Conservation (phyloP, 2,888 invertebrate genomes). For the Drosophila borborema region DNA sequence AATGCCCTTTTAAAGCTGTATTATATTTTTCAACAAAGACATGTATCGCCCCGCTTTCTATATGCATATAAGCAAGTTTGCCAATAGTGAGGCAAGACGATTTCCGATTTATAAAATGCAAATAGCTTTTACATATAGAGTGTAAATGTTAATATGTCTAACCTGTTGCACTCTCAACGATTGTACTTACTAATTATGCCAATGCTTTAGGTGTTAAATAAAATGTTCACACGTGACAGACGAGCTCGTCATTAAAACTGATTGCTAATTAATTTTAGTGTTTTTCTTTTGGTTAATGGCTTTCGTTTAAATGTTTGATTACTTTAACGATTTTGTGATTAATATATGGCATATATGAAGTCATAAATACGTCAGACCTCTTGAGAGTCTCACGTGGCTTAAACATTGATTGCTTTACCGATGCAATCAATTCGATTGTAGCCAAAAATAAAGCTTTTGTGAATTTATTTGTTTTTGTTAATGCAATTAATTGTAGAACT, state of each 20-base stretch:
- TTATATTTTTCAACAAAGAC: background rate
- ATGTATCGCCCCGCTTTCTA: background rate
- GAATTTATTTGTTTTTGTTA: conserved; percentile 4
- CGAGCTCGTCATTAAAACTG: conserved; percentile 38
- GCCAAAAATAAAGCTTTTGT: conserved; percentile 12
- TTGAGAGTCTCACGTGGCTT: conserved; percentile 15
- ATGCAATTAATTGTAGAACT: conserved; percentile 30
- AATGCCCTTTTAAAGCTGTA: background rate
- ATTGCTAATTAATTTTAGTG: conserved; percentile 38
- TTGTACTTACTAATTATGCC: conserved; percentile 13
- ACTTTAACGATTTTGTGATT: conserved; percentile 12
- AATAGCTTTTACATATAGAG: background rate
- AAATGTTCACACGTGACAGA: conserved; percentile 53
- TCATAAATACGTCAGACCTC: conserved; percentile 8
- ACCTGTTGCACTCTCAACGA: background rate
- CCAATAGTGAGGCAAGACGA: background rate
- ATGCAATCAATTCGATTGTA: conserved; percentile 26
- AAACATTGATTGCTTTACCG: conserved; percentile 17
- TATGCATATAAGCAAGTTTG: background rate
- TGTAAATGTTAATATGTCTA: background rate
- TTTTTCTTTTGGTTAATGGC: background rate
- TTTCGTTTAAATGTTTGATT: conserved; percentile 16
- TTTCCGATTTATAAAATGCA: conserved; percentile 5
- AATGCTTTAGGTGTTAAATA: conserved; percentile 29
- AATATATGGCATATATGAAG: conserved; percentile 3